Conservation (phyloP, 2,888 invertebrate species). For the Arctia plantaginis region DNA sequence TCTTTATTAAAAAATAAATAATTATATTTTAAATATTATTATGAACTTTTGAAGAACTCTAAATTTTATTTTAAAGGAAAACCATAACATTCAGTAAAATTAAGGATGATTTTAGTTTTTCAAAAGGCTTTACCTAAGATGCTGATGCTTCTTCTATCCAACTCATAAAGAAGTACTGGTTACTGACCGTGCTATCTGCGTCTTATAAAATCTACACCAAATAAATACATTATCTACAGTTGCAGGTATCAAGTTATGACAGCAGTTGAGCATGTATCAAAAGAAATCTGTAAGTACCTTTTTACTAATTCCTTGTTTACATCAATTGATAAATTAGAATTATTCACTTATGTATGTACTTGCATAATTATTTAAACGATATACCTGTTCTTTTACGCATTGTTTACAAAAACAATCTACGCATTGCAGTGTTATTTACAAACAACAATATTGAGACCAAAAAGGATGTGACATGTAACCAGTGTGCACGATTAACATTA, state of each 20-base stretch:
- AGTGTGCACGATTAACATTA: slow-evolving; percentile 72
- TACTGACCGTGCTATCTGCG: too few species aligned
- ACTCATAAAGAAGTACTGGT: too few species aligned
- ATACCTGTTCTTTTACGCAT: neutral
- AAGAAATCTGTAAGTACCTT: neutral
- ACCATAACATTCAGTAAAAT: too few species aligned
- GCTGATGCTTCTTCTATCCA: too few species aligned
- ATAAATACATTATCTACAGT: neutral
- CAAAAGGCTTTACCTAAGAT: too few species aligned
- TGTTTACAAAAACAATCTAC: slow-evolving; percentile 14
- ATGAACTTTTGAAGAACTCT: too few species aligned
- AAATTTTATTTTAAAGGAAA: too few species aligned
- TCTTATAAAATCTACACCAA: too few species aligned
- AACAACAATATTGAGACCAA: slow-evolving; percentile 42
- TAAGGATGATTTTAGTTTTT: too few species aligned
- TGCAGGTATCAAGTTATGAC: neutral
- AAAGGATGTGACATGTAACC: slow-evolving; percentile 32
- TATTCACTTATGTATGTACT: neutral
- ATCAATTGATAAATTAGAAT: neutral
- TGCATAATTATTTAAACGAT: neutral
- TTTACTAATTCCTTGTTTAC: neutral
- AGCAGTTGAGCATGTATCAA: neutral
- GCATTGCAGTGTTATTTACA: slow-evolving; percentile 1
- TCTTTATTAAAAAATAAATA: too few species aligned
- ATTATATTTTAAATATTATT: too few species aligned